phyloP scores from a whole-genome alignment of 2,113 vertebrate species.

The Crotalus tigris region DNA sequence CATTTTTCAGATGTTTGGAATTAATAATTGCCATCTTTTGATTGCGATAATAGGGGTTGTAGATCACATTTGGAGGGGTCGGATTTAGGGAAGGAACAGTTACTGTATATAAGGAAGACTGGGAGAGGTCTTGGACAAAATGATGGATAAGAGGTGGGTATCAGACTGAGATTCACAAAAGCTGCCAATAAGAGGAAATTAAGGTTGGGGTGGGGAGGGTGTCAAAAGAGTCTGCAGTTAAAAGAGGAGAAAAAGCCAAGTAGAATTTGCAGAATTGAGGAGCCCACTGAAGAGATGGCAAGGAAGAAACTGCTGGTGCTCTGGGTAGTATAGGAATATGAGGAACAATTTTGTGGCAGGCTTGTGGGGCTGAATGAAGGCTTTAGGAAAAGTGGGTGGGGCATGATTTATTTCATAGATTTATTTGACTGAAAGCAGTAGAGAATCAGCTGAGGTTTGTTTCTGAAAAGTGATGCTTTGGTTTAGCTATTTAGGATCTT shows the following conservation, averaged over 20 bases:
- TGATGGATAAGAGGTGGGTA: neutral
- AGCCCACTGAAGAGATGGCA: neutral
- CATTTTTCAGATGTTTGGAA: neutral
- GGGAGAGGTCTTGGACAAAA: neutral
- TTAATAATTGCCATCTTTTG: neutral
- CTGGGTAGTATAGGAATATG: neutral
- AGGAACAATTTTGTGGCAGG: neutral
- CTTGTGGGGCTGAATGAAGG: neutral
- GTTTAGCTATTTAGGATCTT: neutral
- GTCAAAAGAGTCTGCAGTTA: neutral
- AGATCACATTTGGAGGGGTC: neutral
- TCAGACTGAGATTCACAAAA: neutral
- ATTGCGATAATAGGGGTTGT: neutral
- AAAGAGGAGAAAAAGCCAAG: neutral
- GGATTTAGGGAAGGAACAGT: neutral
- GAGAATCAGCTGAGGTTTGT: neutral
- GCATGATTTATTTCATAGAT: neutral
- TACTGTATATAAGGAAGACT: neutral
- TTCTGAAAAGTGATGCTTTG: neutral
- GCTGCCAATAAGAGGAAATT: neutral
- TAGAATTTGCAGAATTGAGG: neutral
- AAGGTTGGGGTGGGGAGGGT: no score
- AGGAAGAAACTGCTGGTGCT: neutral
- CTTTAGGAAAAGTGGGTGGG: neutral
- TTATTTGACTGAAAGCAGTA: neutral